Evolutionary conservation across 2,113 vertebrate genomes (phyloP).

Genomic region (Otus sunia): DNA sequence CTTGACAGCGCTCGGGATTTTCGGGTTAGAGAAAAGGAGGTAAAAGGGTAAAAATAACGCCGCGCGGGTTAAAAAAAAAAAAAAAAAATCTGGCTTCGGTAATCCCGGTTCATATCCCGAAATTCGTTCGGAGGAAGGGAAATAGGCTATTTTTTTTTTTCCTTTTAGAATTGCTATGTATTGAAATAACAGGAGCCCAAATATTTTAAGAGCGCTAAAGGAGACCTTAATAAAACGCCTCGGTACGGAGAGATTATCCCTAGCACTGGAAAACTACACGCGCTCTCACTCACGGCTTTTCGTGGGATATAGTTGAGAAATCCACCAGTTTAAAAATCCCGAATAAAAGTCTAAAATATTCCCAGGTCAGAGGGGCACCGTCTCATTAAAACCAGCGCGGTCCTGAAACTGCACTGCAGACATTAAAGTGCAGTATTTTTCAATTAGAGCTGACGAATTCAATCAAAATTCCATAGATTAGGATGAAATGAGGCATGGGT

Average conservation of each 20-base stretch:
- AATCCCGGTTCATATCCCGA: background rate
- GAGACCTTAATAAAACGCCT: background rate
- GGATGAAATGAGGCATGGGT: conserved; percentile 99
- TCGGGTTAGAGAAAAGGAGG: background rate
- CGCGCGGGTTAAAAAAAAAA: too few relatives aligned
- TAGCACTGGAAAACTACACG: background rate
- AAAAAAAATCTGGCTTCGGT: background rate
- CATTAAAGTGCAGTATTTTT: conserved; percentile 99
- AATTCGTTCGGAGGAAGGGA: conserved; percentile 21
- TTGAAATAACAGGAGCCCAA: background rate
- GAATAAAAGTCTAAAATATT: conserved; percentile 74
- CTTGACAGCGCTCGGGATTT: background rate
- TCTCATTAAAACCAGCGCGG: conserved; percentile 87
- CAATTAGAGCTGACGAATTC: conserved; percentile 99
- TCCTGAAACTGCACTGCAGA: conserved; percentile 87
- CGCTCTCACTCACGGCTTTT: background rate
- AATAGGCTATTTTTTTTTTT: background rate
- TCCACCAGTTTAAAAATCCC: conserved; percentile 41
- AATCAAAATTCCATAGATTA: conserved; percentile 99
- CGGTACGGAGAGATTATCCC: background rate
- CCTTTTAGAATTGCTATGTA: background rate
- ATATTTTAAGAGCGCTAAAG: background rate
- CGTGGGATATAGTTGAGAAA: conserved; percentile 32
- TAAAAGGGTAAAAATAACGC: background rate
- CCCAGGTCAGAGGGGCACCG: conserved; percentile 87